Evolutionary conservation across 2,797 vertebrate species (phyloP).

Genomic region (Sciaenops ocellatus): DNA sequence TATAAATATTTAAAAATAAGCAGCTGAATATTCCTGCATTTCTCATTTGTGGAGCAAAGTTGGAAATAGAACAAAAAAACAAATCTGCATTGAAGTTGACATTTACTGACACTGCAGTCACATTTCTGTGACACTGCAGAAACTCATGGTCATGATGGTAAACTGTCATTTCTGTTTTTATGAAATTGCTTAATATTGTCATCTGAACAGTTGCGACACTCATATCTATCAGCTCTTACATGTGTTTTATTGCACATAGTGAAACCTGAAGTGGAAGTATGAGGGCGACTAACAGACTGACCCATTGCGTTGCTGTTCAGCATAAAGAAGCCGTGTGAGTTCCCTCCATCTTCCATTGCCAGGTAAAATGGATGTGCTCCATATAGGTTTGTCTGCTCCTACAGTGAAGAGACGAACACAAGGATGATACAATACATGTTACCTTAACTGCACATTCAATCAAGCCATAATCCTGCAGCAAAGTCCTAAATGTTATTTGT

Average conservation of each 20-base stretch:
- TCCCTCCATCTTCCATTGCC: slow-evolving; percentile 86
- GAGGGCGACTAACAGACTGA: slow-evolving; percentile 68
- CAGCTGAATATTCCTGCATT: background rate
- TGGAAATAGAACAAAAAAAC: background rate
- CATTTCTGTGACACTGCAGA: background rate
- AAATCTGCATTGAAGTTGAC: background rate
- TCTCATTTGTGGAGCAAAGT: background rate
- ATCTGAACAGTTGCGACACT: slow-evolving; percentile 4
- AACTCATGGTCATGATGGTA: background rate
- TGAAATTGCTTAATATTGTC: slow-evolving; percentile 10
- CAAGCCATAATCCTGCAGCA: background rate
- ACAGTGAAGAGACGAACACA: slow-evolving; percentile 18
- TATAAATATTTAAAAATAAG: background rate
- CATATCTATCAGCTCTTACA: too few relatives aligned
- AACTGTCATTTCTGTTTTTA: slow-evolving; percentile 34
- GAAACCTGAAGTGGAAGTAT: background rate
- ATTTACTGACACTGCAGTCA: slow-evolving; percentile 5
- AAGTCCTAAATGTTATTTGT: background rate
- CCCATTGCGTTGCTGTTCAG: slow-evolving; percentile 95
- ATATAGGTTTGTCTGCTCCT: slow-evolving; percentile 91
- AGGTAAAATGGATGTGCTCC: slow-evolving; percentile 93
- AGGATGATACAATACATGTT: background rate
- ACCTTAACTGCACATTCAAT: background rate
- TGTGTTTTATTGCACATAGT: background rate
- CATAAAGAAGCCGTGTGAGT: slow-evolving; percentile 90